Percentiles rank a stretch among this genome's conserved stretches.
Conservation (phyloP, 2,797 vertebrate genomes). For the Ambastaia sidthimunki region DNA sequence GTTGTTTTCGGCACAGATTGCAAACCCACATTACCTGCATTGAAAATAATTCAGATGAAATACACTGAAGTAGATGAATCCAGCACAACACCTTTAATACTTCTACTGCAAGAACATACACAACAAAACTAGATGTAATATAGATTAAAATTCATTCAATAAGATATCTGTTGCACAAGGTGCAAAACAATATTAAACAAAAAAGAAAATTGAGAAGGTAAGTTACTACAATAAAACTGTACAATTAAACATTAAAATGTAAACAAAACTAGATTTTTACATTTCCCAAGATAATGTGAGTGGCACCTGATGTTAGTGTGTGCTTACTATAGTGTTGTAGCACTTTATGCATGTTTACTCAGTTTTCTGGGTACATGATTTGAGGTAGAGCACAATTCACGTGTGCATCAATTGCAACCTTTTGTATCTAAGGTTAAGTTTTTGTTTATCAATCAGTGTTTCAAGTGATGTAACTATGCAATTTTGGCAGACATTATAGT, state of each 20-base stretch:
- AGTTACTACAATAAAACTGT: background rate
- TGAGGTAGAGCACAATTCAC: too few species aligned
- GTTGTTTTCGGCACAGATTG: constrained; percentile 96
- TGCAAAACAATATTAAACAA: background rate
- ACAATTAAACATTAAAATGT: background rate
- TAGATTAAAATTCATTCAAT: background rate
- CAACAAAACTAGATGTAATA: background rate
- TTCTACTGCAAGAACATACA: background rate
- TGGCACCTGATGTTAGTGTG: background rate
- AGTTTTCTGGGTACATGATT: too few species aligned
- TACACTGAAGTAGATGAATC: background rate
- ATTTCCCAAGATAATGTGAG: background rate
- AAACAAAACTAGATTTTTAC: background rate
- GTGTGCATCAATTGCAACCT: too few species aligned
- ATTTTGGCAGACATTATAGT: too few species aligned
- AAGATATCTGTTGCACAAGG: background rate
- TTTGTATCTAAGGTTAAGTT: too few species aligned
- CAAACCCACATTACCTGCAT: constrained; percentile 95
- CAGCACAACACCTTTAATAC: background rate
- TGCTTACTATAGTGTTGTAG: background rate
- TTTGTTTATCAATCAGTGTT: too few species aligned
- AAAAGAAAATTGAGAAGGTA: too few species aligned
- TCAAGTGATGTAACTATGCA: too few species aligned
- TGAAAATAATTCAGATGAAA: background rate
- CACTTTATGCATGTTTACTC: too few species aligned